Evolutionary conservation across 2,113 vertebrate species (phyloP), one percentile per base, ranked within the genome.

Genomic region (Salvelinus fontinalis): DNA sequence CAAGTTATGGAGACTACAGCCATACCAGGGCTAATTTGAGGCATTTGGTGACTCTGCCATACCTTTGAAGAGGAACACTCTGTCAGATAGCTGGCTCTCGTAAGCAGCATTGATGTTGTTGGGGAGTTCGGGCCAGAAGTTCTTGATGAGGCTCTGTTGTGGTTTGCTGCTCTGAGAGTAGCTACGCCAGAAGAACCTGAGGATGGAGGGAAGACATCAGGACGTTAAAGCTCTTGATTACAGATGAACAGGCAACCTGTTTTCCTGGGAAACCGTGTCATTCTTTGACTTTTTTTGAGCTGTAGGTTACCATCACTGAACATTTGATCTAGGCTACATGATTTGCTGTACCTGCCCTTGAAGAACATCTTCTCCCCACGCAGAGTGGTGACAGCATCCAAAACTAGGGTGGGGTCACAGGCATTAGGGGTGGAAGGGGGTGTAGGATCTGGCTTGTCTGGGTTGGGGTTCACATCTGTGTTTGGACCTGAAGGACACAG

Each of bases 341-440:
- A 54, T 54, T 14, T 14, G 12, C 16, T 54, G 51, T 54, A 98
- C 97, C 88, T 94, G 91, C 85, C 93, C 88, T 97, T 97, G 88
- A 99, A 97, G 92, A 98, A 96, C 39, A 95, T 2, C 60, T 85
- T 89, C 89, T 96, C 97, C 91, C 97, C 96, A 44, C 96, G 91
- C 7, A 97, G 76, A 0, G 87, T 95, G 71, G 94, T 77, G 2
- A 95, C 87, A 20, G 97, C 94, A 71, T 98, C 96, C 84, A 98
- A 90, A 0, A 93, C 93, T 88, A 97, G 77, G 0, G 77, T 89
- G 12, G 94, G 90, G 60, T 96, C 94, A 74, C 98, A 99, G 69
- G 86, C 74, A 27, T 83, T 64, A 24, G 97, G 96, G 13, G 97
- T 97, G 67, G 67, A 0, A 27, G 92, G 87, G 59, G 94, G 89